phyloP scores from a whole-genome alignment of 2,888 invertebrate species.

The Acronicta alni region DNA sequence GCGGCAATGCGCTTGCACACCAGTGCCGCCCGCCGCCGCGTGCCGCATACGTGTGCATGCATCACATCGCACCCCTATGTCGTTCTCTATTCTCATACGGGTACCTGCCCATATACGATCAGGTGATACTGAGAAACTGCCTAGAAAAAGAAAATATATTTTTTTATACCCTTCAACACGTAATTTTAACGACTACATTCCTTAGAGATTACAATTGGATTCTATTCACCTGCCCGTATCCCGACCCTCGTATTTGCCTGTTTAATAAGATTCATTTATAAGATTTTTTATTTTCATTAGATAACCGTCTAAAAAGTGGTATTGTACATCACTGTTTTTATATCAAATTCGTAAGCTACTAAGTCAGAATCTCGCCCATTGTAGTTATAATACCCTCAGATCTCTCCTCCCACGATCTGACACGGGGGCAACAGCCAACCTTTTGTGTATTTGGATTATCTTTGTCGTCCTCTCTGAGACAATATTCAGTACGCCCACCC shows the following conservation, averaged over 20 bases:
- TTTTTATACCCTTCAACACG: slow-evolving; percentile 78
- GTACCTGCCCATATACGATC: slow-evolving; percentile 82
- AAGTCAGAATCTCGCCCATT: slow-evolving; percentile 50
- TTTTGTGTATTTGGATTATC: slow-evolving; percentile 77
- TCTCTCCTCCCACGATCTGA: slow-evolving; percentile 51
- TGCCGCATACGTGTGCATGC: slow-evolving; percentile 27
- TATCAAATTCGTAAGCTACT: slow-evolving; percentile 33
- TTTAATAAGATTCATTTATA: slow-evolving; percentile 71
- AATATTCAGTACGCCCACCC: slow-evolving; percentile 79
- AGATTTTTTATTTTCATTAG: slow-evolving; percentile 59
- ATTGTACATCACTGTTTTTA: slow-evolving; percentile 44
- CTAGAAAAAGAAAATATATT: slow-evolving; percentile 54
- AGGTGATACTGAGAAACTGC: slow-evolving; percentile 75
- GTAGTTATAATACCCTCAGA: slow-evolving; percentile 49
- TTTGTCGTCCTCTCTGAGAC: slow-evolving; percentile 75
- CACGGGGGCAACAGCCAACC: slow-evolving; percentile 56
- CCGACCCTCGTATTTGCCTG: slow-evolving; percentile 67
- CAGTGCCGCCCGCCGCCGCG: slow-evolving; percentile 40
- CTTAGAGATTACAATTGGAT: slow-evolving; percentile 69
- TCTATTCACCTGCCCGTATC: slow-evolving; percentile 83
- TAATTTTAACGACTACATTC: slow-evolving; percentile 75
- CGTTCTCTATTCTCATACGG: slow-evolving; percentile 61
- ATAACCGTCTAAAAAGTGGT: slow-evolving; percentile 60
- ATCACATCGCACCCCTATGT: slow-evolving; percentile 53
- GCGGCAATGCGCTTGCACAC: slow-evolving; percentile 70